phyloP scores from a whole-genome alignment of 2,797 vertebrate species.

The Yasuhikotakia modesta region DNA sequence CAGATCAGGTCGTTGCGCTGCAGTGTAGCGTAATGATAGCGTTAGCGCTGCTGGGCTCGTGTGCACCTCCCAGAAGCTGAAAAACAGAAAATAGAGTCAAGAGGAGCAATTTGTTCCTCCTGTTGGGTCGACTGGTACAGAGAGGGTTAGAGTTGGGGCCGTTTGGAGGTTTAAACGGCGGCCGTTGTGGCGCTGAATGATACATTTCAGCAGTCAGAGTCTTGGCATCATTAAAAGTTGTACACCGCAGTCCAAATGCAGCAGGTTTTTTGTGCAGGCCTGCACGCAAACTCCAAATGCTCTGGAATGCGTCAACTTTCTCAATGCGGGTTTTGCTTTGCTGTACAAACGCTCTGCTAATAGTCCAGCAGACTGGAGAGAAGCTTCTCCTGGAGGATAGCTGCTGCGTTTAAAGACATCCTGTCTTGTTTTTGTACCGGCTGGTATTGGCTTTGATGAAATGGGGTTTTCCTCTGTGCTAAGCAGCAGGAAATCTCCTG shows the following conservation, averaged over 20 bases:
- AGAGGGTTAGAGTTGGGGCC: slow-evolving; percentile 23
- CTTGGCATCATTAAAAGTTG: slow-evolving; percentile 32
- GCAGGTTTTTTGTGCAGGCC: neutral
- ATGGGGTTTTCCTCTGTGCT: neutral
- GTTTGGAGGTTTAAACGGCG: slow-evolving; percentile 12
- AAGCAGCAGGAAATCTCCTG: neutral
- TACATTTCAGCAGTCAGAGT: slow-evolving; percentile 28
- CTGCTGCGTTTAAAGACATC: slow-evolving; percentile 1
- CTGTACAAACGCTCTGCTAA: neutral
- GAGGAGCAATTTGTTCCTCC: slow-evolving; percentile 48
- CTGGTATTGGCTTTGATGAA: slow-evolving; percentile 9
- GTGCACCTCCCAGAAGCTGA: neutral
- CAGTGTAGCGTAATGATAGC: slow-evolving; percentile 51
- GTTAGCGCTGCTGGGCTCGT: slow-evolving; percentile 30
- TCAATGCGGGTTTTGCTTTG: neutral
- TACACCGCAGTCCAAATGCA: neutral
- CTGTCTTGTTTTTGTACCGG: neutral
- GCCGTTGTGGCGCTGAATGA: slow-evolving; percentile 21
- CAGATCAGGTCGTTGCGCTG: slow-evolving; percentile 36
- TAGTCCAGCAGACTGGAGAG: neutral
- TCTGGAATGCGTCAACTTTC: slow-evolving; percentile 22
- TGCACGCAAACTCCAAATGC: slow-evolving; percentile 15
- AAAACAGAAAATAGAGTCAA: slow-evolving; percentile 32
- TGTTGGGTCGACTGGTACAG: slow-evolving; percentile 16
- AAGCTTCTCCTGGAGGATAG: neutral